Evolutionary conservation across 2,888 invertebrate species (phyloP), one percentile per base, ranked within the genome.

Genomic region (Dioctria linearis): DNA sequence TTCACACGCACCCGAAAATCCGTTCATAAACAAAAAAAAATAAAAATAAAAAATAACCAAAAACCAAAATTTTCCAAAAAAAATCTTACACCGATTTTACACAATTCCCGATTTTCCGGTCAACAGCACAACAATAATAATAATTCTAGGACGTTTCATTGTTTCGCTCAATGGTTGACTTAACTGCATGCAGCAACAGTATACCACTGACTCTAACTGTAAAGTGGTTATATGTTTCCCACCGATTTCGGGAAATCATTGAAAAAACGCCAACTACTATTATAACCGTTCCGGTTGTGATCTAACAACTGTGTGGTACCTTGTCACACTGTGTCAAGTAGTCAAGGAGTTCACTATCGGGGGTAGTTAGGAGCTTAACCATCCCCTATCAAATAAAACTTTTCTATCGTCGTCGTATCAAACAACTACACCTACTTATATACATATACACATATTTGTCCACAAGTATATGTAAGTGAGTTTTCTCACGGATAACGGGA

Each of bases 161-260:
- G 25, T 25, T 25, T 25, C 25, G 25, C 25, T n/a, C n/a, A 75
- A 63, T 46, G 63, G 46, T 42, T 63, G 39, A 76, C 63, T 51
- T 25, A 76, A 76, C 46, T 76, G 42, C 25, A 25, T 25, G 25
- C 25, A 25, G 25, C 40, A 57, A 54, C 49, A 8, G 51, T 25
- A 25, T 25, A 25, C 25, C 61, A 63, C 40, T 39, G 49, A n/a
- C 39, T 11, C 11, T 54, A 54, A 73, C 63, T 63, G 49, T 25
- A 63, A 13, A 49, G 11, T 76, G 76, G 73, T 42, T 75, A 59
- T 75, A 59, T 59, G 76, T 42, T 54, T 76, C 63, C 39, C 76
- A 76, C 76, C 76, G 76, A 76, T 76, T 76, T 76, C 39, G 61
- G 73, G 63, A 76, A 76, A 76, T 76, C 76, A 63, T 76, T 49